Evolutionary conservation across 2,113 vertebrate genomes (phyloP).

Genomic region (Sporophila hypoxantha): DNA sequence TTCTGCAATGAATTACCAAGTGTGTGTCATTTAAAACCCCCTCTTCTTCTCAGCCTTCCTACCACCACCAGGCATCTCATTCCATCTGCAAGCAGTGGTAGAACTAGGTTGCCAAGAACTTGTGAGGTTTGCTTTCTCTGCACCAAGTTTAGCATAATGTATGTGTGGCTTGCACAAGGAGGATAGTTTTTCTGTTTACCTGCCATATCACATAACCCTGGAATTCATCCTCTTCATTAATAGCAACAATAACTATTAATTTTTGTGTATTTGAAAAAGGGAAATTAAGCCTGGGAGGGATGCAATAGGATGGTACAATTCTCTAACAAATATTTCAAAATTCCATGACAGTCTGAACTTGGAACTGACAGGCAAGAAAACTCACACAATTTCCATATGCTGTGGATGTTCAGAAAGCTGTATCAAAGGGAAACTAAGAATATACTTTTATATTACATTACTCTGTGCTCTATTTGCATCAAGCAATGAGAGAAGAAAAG

Average conservation of each 20-base stretch:
- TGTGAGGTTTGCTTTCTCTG: background rate
- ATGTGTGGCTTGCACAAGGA: background rate
- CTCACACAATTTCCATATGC: background rate
- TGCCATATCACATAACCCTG: background rate
- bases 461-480: background rate
- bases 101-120: constrained; percentile 9
- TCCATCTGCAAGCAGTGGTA: background rate
- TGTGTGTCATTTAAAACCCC: background rate
- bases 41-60: background rate
- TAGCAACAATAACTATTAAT: background rate
- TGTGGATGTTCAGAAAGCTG: background rate
- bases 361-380: background rate
- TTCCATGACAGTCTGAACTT: background rate
- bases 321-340: background rate
- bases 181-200: background rate
- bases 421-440: background rate
- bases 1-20: constrained; percentile 5
- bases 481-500: background rate
- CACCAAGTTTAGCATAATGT: constrained; percentile 12
- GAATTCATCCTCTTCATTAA: background rate
- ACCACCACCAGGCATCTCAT: background rate
- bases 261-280: background rate
- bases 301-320: background rate
- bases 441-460: background rate
- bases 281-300: background rate